Evolutionary conservation across 2,888 invertebrate species (phyloP).

Genomic region (Tetranychus truncatus): DNA sequence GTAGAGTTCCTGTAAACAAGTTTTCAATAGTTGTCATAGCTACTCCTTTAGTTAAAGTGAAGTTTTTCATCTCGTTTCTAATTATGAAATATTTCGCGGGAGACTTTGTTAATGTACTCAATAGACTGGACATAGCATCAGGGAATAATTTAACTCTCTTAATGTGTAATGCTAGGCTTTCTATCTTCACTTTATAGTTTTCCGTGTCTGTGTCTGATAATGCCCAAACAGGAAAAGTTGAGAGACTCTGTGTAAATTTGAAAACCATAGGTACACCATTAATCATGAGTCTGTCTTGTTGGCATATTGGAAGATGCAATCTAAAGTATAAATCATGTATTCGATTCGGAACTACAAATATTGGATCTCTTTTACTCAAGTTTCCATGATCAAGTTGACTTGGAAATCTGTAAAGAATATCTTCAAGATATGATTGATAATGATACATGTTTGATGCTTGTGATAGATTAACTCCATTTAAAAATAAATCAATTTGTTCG

Average conservation of each 20-base stretch:
- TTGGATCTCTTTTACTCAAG: neutral
- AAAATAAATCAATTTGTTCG: neutral
- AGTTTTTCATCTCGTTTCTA: conserved; percentile 9
- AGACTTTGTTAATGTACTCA: neutral
- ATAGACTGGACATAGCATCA: neutral
- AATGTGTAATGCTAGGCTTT: neutral
- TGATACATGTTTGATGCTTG: neutral
- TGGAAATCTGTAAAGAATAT: neutral
- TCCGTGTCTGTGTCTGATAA: neutral
- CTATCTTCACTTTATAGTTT: neutral
- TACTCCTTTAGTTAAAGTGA: neutral
- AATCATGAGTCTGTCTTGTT: neutral
- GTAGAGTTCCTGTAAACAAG: conserved; percentile 7
- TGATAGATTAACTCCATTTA: neutral
- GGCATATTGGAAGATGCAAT: neutral
- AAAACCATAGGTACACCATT: neutral
- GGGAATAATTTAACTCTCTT: neutral
- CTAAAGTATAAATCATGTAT: neutral
- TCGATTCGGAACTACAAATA: neutral
- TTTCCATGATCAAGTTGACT: neutral
- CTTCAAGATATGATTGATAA: conserved; percentile 5
- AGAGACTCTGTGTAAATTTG: neutral
- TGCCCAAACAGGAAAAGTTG: neutral
- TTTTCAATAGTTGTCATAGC: conserved; percentile 1
- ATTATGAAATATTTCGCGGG: neutral